Percentiles rank a stretch among this genome's conserved stretches.
These are phyloP conservation scores for Cactoblastis cactorum DNA, from an alignment of 2,888 invertebrate genomes.

Conservation along the genomic window DNA sequence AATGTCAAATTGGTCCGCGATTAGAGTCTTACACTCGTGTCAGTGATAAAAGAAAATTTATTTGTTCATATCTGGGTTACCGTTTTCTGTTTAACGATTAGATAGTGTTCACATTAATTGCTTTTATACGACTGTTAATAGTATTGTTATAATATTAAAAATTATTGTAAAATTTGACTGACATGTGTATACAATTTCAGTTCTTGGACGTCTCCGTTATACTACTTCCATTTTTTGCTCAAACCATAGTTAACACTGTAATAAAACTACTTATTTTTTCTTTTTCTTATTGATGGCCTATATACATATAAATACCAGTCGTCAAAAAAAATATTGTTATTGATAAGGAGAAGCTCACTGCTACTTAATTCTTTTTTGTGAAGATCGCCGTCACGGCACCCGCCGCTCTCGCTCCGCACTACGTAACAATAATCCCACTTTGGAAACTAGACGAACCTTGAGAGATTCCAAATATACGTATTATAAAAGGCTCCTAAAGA, in stretches of 20 bases:
- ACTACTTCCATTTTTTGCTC: too few relatives aligned
- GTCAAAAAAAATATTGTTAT: too few relatives aligned
- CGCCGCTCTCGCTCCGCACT: constrained; percentile 6
- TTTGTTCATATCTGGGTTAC: constrained; percentile 29
- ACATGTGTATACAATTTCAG: too few relatives aligned
- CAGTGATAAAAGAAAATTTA: constrained; percentile 39
- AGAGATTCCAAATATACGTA: too few relatives aligned
- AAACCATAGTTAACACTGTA: too few relatives aligned
- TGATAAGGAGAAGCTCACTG: too few relatives aligned
- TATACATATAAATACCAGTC: too few relatives aligned
- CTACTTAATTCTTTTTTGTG: background rate
- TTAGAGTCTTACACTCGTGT: background rate
- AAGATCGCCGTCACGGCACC: constrained; percentile 3
- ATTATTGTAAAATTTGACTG: background rate
- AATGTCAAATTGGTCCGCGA: constrained; percentile 19
- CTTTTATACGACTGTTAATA: background rate
- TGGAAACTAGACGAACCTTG: background rate
- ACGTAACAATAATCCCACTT: background rate
- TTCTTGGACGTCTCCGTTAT: too few relatives aligned
- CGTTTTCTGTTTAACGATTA: constrained; percentile 30
- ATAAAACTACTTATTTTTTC: too few relatives aligned
- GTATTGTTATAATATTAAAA: background rate
- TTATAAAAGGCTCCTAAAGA: background rate
- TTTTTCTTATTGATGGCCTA: too few relatives aligned
- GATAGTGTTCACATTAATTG: constrained; percentile 25